Conservation (phyloP, 2,888 invertebrate genomes). For the Marasmarcha lunaedactyla region DNA sequence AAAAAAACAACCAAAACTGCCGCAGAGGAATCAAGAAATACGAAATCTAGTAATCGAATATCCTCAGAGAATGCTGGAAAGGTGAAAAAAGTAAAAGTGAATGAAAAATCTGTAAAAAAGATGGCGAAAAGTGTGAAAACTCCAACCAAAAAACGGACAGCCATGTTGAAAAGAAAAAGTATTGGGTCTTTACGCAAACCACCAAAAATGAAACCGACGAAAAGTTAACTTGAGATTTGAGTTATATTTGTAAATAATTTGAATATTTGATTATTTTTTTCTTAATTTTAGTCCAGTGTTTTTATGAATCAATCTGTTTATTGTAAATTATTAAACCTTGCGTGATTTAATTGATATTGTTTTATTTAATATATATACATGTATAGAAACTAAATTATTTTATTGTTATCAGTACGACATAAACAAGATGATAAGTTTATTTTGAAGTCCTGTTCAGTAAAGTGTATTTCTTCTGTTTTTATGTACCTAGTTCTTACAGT, state of each 20-base stretch:
- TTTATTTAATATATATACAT: too few relatives aligned
- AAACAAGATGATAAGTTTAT: too few relatives aligned
- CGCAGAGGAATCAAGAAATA: not conserved
- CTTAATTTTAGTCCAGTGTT: not conserved
- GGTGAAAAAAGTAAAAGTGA: not conserved
- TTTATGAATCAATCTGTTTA: too few relatives aligned
- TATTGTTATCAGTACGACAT: too few relatives aligned
- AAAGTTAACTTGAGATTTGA: conserved; percentile 9
- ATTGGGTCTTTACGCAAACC: conserved; percentile 49
- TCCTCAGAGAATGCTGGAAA: too few relatives aligned
- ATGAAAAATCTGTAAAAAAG: not conserved
- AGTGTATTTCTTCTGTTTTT: too few relatives aligned
- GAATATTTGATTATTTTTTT: not conserved
- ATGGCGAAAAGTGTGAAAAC: conserved; percentile 14
- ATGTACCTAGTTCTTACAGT: too few relatives aligned
- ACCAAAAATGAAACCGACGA: conserved; percentile 51
- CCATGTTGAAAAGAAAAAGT: conserved; percentile 43
- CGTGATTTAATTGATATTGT: too few relatives aligned
- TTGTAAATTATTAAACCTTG: too few relatives aligned
- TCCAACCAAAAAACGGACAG: conserved; percentile 31
- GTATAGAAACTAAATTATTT: too few relatives aligned
- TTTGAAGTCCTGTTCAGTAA: too few relatives aligned
- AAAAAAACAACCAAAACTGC: conserved; percentile 5
- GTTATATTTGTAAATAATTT: conserved; percentile 2
- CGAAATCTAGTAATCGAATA: too few relatives aligned